Evolutionary conservation across 2,113 vertebrate species (phyloP).

Genomic region (Tachysurus vachellii): DNA sequence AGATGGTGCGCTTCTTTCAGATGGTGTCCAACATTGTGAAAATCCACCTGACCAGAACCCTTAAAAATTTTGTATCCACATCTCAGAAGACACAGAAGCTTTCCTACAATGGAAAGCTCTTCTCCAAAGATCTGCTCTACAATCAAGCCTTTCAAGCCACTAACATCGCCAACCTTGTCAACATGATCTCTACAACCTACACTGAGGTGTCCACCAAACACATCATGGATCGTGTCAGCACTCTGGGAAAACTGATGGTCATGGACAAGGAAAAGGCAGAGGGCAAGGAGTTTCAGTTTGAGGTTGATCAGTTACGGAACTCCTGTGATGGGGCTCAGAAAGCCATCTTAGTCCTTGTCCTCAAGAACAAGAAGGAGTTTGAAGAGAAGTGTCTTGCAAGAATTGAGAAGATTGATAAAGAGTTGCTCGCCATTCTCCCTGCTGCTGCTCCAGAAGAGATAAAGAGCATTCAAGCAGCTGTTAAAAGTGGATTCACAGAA

Average conservation of each 20-base stretch:
- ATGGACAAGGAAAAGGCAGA: constrained; percentile 42
- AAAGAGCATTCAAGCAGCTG: background rate
- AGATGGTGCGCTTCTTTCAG: too few species aligned
- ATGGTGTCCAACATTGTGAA: too few species aligned
- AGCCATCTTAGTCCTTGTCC: background rate
- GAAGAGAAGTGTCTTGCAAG: background rate
- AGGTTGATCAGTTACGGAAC: constrained; percentile 15
- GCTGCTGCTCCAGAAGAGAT: constrained; percentile 5
- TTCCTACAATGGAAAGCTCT: too few species aligned
- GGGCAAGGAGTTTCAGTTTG: constrained; percentile 3
- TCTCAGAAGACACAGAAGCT: too few species aligned
- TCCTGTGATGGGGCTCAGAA: constrained; percentile 21
- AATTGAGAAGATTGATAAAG: constrained; percentile 14
- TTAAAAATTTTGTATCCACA: too few species aligned
- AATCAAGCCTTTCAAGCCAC: constrained; percentile 54
- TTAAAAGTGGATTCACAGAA: constrained; percentile 3
- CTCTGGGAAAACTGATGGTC: constrained; percentile 60
- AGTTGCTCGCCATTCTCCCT: constrained; percentile 27
- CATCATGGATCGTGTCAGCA: constrained; percentile 59
- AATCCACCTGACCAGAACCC: too few species aligned
- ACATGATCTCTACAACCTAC: constrained; percentile 63
- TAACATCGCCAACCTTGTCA: constrained; percentile 52
- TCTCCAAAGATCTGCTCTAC: constrained; percentile 52
- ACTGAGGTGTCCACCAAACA: constrained; percentile 55
- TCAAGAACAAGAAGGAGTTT: background rate